Evolutionary conservation across 2,888 invertebrate genomes (phyloP), one percentile per base, ranked within the genome.

Genomic region (Sarcophaga caerulescens): DNA sequence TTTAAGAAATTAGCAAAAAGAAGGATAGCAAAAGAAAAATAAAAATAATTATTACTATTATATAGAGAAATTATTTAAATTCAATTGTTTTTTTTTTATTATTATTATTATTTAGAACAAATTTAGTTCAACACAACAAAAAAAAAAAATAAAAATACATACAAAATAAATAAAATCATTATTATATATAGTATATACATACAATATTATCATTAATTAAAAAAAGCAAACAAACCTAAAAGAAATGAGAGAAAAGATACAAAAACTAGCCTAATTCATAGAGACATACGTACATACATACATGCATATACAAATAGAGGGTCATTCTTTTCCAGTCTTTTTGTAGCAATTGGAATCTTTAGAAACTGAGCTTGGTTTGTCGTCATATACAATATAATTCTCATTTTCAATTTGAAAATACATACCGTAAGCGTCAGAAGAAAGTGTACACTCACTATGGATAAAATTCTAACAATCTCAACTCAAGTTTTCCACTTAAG

Each of bases 41-140:
- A 52, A 70, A 11, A 47, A 47, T 14, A 47, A 47, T 47, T 14
- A 52, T 52, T 57, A 59, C 35, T 21, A 79, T 47, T 14, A 79
- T 57, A 82, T 86, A 86, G 86, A 75, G 78, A 81, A 86, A 86
- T 86, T 84, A 86, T 86, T 81, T 84, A 86, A 86, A 84, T 84
- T 78, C 23, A 84, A 78, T 71, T 52, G 12, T 52, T 52, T 52
- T 52, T 52, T 35, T 35, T 2, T 35, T 35, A 35, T 35, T 35
- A 35, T 35, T 52, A 52, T 81, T 86, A 88, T 89, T 90, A 87
- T 90, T 90, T 91, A 91, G 90, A 90, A 89, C 89, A 91, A 91
- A 90, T 91, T 91, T 91, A 91, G 92, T 91, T 90, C 88, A 91
- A 90, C 87, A 73, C 65, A 76, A 74, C 45, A 76, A 44, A 59